Evolutionary conservation across 2,888 invertebrate species (phyloP).

Genomic region (Theristus sp.): DNA sequence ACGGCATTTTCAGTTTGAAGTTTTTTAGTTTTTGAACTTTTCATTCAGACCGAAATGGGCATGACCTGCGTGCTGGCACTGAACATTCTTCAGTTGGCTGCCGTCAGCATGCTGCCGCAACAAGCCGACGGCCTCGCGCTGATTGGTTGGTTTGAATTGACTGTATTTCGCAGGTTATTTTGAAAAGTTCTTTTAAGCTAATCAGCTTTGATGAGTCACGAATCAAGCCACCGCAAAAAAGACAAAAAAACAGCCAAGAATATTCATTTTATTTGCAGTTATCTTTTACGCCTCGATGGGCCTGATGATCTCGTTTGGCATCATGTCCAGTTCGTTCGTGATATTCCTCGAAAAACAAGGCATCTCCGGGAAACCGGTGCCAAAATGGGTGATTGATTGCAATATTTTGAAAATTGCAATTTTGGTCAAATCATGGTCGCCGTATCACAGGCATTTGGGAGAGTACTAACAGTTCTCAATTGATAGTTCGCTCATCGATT

Average conservation of each 20-base stretch:
- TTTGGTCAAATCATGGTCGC: too few species aligned
- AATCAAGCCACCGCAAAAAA: too few species aligned
- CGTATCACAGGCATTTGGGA: too few species aligned
- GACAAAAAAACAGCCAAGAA: background rate
- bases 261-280: too few species aligned
- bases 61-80: background rate
- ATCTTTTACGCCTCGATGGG: background rate
- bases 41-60: background rate
- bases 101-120: background rate
- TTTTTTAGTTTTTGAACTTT: too few species aligned
- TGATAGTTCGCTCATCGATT: too few species aligned
- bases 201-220: background rate
- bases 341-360: background rate
- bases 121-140: background rate
- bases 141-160: background rate
- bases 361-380: background rate
- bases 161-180: too few species aligned
- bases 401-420: too few species aligned
- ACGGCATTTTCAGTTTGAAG: too few species aligned
- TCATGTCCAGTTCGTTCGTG: background rate
- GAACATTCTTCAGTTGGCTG: background rate
- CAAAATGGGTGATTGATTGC: background rate
- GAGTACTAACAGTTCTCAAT: too few species aligned
- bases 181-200: background rate
- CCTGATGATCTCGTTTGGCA: background rate